Percentiles rank a stretch among this genome's conserved stretches.
Conservation (phyloP, 1,140 invertebrate genomes). For the Atta texana region DNA sequence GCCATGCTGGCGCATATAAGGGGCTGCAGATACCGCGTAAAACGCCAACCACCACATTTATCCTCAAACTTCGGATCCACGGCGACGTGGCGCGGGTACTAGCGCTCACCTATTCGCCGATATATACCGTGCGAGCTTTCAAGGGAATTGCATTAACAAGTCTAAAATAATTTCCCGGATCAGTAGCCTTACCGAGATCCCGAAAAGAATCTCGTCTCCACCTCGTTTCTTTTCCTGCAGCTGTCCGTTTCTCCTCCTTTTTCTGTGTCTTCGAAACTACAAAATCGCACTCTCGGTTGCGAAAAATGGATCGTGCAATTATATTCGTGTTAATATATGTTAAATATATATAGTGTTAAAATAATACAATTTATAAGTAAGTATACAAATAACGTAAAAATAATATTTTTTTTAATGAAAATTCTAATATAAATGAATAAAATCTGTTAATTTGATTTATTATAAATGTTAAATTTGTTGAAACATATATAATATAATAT, state of each 20-base stretch:
- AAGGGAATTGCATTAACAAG: conserved; percentile 80
- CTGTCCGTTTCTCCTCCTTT: not conserved
- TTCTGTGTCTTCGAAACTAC: not conserved
- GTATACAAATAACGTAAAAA: too few species aligned
- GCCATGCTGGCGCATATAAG: conserved; percentile 4
- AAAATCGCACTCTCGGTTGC: too few species aligned
- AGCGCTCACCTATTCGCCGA: conserved; percentile 28
- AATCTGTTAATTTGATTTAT: too few species aligned
- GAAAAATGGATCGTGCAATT: not conserved
- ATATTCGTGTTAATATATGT: not conserved
- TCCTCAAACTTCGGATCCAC: conserved; percentile 28
- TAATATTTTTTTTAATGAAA: too few species aligned
- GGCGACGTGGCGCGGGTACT: not conserved
- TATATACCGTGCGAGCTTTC: conserved; percentile 69
- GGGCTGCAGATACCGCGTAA: conserved; percentile 27
- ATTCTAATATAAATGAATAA: too few species aligned
- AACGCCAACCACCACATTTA: conserved; percentile 48
- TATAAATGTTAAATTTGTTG: too few species aligned
- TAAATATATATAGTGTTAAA: too few species aligned
- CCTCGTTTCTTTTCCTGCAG: not conserved
- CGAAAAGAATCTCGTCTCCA: conserved; percentile 2
- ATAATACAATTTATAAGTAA: too few species aligned
- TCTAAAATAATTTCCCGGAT: conserved; percentile 76
- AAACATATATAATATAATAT: too few species aligned
- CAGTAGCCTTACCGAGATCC: conserved; percentile 8